Evolutionary conservation across 2,888 invertebrate species (phyloP), one percentile per base, ranked within the genome.

Genomic region (Thecophora atra): DNA sequence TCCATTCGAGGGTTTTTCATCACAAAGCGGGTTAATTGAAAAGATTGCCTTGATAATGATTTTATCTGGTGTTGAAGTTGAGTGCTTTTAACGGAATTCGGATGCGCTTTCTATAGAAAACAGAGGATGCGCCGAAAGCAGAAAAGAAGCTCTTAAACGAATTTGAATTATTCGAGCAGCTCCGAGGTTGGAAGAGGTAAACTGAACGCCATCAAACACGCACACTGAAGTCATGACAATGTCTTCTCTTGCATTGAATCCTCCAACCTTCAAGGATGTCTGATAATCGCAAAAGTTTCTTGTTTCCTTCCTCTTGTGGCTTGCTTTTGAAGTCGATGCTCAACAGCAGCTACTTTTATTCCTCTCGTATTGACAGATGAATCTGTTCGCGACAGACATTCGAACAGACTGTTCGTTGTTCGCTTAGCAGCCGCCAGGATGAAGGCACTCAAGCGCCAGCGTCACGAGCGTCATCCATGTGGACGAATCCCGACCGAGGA

Each of bases 1-100:
- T n/a, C n/a, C 19, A 44, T 37, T 6, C 67, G 42, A 62, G 42
- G 17, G 62, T 21, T 62, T 62, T n/a, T 37, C 11, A 17, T 15
- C 21, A 60, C 47, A 62, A 70, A 70, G 56, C 51, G 58, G 68
- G 42, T 72, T 72, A 72, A 72, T 72, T 72, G 72, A 63, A 72
- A 68, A 63, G 62, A 63, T 72, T 72, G 67, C 21, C 47, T 15
- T 54, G 63, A 63, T 68, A 68, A 68, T 68, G 68, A 72, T 63
- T 68, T 72, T 72, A 72, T 72, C 72, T 72, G 72, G 62, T 72
- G 67, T 44, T 63, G 68, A 72, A 68, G 72, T 72, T 72, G 68
- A 44, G 19, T 62, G 17, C 65, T 65, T 69, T 63, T 67, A 68
- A 72, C 51, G 68, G 72, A 54, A 67, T 67, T 72, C 24, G 54